phyloP scores from a whole-genome alignment of 2,113 vertebrate species.

The Neolamprologus sp. region DNA sequence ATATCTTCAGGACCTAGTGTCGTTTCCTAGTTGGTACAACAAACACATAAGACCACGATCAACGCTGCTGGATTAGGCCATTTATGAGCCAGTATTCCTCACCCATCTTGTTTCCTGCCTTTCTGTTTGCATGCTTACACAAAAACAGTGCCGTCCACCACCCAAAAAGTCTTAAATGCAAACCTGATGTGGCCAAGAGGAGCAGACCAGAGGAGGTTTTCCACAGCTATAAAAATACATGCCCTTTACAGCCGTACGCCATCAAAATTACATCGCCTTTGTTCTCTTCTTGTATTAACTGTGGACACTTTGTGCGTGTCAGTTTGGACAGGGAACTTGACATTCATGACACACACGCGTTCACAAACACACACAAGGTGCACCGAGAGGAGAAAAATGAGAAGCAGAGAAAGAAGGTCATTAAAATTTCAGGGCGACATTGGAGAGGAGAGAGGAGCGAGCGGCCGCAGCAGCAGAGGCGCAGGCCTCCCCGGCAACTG shows the following conservation, averaged over 20 bases:
- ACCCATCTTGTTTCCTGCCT: background rate
- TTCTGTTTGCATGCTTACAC: background rate
- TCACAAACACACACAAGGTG: background rate
- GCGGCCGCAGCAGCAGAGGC: background rate
- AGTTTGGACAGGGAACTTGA: background rate
- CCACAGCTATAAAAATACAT: slow-evolving; percentile 41
- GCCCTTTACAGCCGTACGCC: background rate
- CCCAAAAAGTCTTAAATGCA: background rate
- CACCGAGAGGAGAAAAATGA: background rate
- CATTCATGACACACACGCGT: background rate
- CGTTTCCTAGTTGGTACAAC: background rate
- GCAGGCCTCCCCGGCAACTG: slow-evolving; percentile 18
- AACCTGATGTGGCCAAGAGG: slow-evolving; percentile 17
- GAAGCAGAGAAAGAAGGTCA: slow-evolving; percentile 45
- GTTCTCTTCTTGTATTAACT: background rate
- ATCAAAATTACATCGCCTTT: background rate
- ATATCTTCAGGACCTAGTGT: background rate
- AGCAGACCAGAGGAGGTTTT: slow-evolving; percentile 7
- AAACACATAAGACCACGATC: background rate
- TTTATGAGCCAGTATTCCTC: background rate
- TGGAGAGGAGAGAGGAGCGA: slow-evolving; percentile 35
- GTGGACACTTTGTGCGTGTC: background rate
- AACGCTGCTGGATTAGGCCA: background rate
- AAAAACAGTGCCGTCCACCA: background rate
- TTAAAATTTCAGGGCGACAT: slow-evolving; percentile 62